Percentiles rank a stretch among this genome's conserved stretches.
Evolutionary conservation across 2,888 invertebrate species (phyloP).

Genomic region (Heliconius cydno): DNA sequence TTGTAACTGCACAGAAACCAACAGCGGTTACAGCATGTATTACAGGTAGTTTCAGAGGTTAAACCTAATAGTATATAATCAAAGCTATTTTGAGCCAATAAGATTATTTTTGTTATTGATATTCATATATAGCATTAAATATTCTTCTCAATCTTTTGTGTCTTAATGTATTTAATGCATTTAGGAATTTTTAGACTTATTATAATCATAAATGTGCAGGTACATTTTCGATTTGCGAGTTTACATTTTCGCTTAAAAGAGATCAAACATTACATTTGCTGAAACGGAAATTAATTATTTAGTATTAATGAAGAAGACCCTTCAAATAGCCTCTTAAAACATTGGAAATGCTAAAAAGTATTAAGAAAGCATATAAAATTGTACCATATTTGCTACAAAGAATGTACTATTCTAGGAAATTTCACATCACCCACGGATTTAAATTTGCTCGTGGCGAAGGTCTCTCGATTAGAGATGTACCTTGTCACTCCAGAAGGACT

Average conservation of each 20-base stretch:
- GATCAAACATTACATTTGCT: no score
- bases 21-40: conserved; percentile 98
- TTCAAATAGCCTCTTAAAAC: not conserved
- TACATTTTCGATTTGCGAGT: no score
- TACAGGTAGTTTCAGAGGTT: conserved; percentile 88
- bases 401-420: conserved; percentile 87
- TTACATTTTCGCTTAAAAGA: no score
- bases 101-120: conserved; percentile 28
- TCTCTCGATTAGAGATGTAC: conserved; percentile 96
- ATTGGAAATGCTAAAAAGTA: not conserved
- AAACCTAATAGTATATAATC: conserved; percentile 52
- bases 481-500: conserved; percentile 98
- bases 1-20: conserved; percentile 99
- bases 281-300: not conserved
- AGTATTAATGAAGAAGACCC: not conserved
- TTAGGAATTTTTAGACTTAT: no score
- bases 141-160: not conserved
- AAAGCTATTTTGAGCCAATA: conserved; percentile 34
- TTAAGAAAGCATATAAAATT: not conserved
- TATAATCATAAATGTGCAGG: no score
- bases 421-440: conserved; percentile 97
- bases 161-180: not conserved
- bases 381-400: not conserved
- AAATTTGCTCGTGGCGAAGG: conserved; percentile 97
- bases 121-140: not conserved